Conservation (phyloP, 1,140 invertebrate genomes). For the Pollicipes pollicipes region DNA sequence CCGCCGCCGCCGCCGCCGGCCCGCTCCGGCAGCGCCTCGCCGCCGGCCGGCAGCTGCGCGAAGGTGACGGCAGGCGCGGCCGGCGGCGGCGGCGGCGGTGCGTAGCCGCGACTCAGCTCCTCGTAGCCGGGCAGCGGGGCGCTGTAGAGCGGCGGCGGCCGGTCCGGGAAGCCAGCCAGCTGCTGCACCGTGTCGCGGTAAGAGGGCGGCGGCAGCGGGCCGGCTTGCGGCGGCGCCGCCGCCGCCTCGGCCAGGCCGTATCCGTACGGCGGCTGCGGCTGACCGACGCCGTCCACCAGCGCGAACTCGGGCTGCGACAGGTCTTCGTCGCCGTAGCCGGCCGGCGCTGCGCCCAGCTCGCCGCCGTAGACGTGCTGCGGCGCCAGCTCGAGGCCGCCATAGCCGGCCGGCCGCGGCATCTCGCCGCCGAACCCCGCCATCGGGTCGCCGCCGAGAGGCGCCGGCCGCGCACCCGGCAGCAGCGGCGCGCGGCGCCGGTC, state of each 20-base stretch:
- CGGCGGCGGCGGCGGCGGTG: no score
- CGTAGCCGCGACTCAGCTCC: not conserved
- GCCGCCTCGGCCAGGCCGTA: no score
- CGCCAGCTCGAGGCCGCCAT: not conserved
- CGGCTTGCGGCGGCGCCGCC: no score
- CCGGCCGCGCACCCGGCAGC: not conserved
- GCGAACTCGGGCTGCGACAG: no score
- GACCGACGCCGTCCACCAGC: no score
- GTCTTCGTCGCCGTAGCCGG: no score
- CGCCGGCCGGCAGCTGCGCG: not conserved
- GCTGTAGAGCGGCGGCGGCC: not conserved
- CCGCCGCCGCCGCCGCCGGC: no score
- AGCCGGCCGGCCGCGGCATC: not conserved
- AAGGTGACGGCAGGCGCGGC: not conserved
- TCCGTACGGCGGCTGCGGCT: no score
- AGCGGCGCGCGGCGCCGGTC: not conserved
- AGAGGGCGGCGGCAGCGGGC: not conserved
- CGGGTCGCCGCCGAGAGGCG: not conserved
- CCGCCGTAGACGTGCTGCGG: not conserved
- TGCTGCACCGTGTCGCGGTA: not conserved
- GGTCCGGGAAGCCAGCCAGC: not conserved
- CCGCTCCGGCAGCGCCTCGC: not conserved
- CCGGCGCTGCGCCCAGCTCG: no score
- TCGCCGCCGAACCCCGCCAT: not conserved
- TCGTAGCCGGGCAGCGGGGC: not conserved